Evolutionary conservation across 2,113 vertebrate species (phyloP).

Genomic region (Oophaga pumilio): DNA sequence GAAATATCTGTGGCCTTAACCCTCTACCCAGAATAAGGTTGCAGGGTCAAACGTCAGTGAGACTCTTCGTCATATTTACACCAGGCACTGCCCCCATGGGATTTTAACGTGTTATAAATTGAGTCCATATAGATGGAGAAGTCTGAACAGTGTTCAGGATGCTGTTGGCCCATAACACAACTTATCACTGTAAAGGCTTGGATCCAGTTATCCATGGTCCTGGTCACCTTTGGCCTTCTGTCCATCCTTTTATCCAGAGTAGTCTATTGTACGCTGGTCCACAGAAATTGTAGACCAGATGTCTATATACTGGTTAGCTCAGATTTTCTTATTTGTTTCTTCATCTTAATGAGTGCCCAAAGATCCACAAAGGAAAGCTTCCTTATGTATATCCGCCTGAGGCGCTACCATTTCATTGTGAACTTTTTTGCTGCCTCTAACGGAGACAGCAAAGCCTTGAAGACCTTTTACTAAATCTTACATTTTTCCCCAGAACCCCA

Average conservation of each 20-base stretch:
- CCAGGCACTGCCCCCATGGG: neutral
- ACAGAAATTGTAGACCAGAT: neutral
- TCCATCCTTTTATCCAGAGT: neutral
- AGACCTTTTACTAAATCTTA: too few species aligned
- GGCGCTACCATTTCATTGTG: too few species aligned
- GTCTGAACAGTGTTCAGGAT: neutral
- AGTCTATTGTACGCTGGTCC: too few species aligned
- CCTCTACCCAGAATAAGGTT: neutral
- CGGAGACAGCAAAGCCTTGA: too few species aligned
- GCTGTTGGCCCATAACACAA: neutral
- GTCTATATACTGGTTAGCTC: neutral
- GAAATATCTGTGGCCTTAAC: too few species aligned
- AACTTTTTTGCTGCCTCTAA: too few species aligned
- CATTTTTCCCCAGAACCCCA: too few species aligned
- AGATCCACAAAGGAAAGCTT: too few species aligned
- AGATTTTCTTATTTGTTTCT: neutral
- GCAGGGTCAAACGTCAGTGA: neutral
- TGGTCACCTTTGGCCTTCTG: too few species aligned
- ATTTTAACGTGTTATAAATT: neutral
- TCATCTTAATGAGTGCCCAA: neutral
- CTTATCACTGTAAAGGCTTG: neutral
- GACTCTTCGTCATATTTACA: too few species aligned
- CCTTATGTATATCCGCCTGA: too few species aligned
- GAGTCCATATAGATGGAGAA: neutral
- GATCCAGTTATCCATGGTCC: neutral